phyloP scores from a whole-genome alignment of 2,888 invertebrate genomes.

The Ypsolopha sequella region DNA sequence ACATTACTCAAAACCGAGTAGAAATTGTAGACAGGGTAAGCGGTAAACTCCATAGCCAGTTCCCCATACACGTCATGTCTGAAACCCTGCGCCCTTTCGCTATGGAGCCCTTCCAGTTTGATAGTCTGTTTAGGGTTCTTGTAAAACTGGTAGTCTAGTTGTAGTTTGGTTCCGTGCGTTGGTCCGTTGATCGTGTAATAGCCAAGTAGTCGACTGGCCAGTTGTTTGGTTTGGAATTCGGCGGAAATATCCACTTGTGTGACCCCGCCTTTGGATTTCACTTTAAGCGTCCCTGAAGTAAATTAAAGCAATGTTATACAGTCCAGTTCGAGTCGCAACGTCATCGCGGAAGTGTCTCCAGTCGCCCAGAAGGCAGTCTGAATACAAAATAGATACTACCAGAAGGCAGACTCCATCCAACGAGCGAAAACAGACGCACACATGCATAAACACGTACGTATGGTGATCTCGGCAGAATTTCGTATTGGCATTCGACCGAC shows the following conservation, averaged over 20 bases:
- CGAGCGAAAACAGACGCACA: no score
- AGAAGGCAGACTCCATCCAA: no score
- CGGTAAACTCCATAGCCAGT: conserved; percentile 78
- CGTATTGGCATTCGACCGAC: no score
- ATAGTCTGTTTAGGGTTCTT: conserved; percentile 68
- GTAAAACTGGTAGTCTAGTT: conserved; percentile 76
- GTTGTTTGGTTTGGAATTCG: conserved; percentile 82
- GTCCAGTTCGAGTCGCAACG: no score
- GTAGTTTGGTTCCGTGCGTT: conserved; percentile 70
- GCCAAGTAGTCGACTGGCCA: conserved; percentile 80
- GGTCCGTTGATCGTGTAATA: conserved; percentile 73
- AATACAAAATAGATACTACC: no score
- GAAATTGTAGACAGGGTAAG: conserved; percentile 82
- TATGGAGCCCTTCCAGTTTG: conserved; percentile 53
- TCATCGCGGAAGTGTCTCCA: no score
- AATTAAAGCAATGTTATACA: no score
- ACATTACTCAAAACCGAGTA: conserved; percentile 74
- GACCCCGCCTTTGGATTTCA: conserved; percentile 67
- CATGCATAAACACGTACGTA: no score
- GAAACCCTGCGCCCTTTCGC: conserved; percentile 70
- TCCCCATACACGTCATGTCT: conserved; percentile 74
- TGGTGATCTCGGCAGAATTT: no score
- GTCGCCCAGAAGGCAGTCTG: no score
- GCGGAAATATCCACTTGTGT: conserved; percentile 82
- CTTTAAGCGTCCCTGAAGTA: conserved; percentile 39